A percentile compares a stretch with the other conserved stretches of the same genome.
phyloP scores from a whole-genome alignment of 2,797 vertebrate genomes.

The Falco rusticolus region DNA sequence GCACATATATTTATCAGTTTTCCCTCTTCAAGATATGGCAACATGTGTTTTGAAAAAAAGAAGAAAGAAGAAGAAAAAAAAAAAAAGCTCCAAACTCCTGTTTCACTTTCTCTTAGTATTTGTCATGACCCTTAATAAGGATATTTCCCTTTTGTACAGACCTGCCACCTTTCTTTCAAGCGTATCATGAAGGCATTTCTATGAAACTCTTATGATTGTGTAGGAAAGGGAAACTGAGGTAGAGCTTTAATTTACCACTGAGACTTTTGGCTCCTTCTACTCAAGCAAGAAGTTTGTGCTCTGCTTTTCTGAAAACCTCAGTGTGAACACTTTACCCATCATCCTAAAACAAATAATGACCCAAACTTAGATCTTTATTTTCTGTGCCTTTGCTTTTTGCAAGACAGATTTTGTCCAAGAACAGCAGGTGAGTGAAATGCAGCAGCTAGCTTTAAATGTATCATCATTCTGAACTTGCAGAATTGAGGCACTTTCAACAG shows the following conservation, averaged over 20 bases:
- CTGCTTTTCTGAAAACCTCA: not conserved
- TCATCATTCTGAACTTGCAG: not conserved
- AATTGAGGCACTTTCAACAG: not conserved
- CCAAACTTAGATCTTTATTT: not conserved
- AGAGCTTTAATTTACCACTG: not conserved
- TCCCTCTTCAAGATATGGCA: not conserved
- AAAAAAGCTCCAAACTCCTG: not conserved
- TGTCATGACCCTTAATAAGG: not conserved
- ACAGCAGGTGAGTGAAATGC: not conserved
- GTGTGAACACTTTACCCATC: rapidly evolving
- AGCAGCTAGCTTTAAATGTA: not conserved
- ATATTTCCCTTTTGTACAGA: not conserved
- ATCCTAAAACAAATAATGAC: not conserved
- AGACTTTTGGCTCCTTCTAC: not conserved
- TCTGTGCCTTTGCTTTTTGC: not conserved
- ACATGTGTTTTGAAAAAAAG: not conserved
- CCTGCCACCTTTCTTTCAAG: not conserved
- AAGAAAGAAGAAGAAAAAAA: not conserved
- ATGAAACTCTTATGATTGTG: not conserved
- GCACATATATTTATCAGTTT: not conserved
- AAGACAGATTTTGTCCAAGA: not conserved
- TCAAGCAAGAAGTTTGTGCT: not conserved
- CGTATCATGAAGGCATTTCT: not conserved
- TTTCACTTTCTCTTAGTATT: not conserved
- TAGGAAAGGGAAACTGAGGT: not conserved